Evolutionary conservation across 2,797 vertebrate species (phyloP).

Genomic region (Carapus acus): DNA sequence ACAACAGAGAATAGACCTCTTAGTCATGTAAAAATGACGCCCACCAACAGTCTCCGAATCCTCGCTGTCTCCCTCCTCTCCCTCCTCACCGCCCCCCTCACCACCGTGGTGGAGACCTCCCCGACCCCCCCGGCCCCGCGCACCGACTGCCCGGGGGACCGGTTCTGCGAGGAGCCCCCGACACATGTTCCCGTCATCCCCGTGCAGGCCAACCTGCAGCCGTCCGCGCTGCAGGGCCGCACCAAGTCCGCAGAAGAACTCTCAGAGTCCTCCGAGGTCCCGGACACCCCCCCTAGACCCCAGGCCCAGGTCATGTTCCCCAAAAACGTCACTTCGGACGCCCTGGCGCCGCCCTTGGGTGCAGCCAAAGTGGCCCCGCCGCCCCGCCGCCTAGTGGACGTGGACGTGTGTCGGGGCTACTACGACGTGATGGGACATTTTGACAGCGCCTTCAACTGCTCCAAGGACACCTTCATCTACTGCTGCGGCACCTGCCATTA

Average conservation of each 20-base stretch:
- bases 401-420: slow-evolving; percentile 84
- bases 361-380: slow-evolving; percentile 66
- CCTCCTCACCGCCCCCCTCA: slow-evolving; percentile 66
- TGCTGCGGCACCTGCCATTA: slow-evolving; percentile 92
- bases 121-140: slow-evolving; percentile 50
- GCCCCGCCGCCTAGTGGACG: slow-evolving; percentile 60
- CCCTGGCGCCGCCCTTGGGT: slow-evolving; percentile 62
- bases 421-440: slow-evolving; percentile 93
- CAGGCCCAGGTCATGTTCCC: slow-evolving; percentile 77
- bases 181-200: too few species aligned
- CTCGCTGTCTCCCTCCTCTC: slow-evolving; percentile 70
- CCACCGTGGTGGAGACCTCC: slow-evolving; percentile 59
- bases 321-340: slow-evolving; percentile 71
- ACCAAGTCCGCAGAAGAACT: slow-evolving; percentile 37
- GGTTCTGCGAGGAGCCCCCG: slow-evolving; percentile 51
- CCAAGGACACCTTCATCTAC: slow-evolving; percentile 82
- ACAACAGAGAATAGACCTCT: slow-evolving; percentile 72
- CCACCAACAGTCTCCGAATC: slow-evolving; percentile 72
- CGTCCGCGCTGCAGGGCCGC: slow-evolving; percentile 53
- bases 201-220: slow-evolving; percentile 55
- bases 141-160: slow-evolving; percentile 47
- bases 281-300: slow-evolving; percentile 67
- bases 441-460: slow-evolving; percentile 88
- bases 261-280: slow-evolving; percentile 47
- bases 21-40: slow-evolving; percentile 80